Conservation (phyloP, 2,888 invertebrate genomes). For the Hyposoter didymator region DNA sequence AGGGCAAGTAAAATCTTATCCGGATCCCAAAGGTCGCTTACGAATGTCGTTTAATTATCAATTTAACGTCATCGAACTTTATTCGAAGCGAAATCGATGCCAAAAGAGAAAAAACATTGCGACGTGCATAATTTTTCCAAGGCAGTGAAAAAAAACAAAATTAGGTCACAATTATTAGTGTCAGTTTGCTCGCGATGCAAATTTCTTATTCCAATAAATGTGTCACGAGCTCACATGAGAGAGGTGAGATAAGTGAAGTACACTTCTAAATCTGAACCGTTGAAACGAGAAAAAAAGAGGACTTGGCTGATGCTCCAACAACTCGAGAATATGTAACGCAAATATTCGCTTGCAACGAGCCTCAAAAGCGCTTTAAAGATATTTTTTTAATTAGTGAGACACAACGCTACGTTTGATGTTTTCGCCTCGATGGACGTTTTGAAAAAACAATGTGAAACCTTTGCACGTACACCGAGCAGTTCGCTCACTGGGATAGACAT, state of each 20-base stretch:
- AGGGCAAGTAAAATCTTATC: not conserved
- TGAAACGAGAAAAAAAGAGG: not conserved
- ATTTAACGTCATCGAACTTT: not conserved
- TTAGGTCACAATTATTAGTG: not conserved
- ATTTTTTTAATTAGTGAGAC: slow-evolving; percentile 43
- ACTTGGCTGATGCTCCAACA: not conserved
- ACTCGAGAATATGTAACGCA: not conserved
- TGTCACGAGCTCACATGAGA: slow-evolving; percentile 5
- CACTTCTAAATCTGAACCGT: slow-evolving; percentile 18
- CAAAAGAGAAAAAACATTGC: not conserved
- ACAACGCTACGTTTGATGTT: slow-evolving; percentile 24
- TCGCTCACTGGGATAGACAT: not conserved
- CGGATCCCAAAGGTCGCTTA: not conserved
- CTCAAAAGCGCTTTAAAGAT: slow-evolving; percentile 26
- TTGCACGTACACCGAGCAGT: not conserved
- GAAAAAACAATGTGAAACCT: not conserved
- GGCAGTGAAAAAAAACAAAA: not conserved
- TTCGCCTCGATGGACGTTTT: not conserved
- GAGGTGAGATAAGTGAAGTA: slow-evolving; percentile 21
- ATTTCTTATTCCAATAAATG: slow-evolving; percentile 15
- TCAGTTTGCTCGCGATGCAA: not conserved
- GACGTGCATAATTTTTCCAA: not conserved
- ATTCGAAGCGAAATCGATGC: not conserved
- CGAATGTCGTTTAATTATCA: not conserved
- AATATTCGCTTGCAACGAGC: slow-evolving; percentile 3